Evolutionary conservation across 2,888 invertebrate species (phyloP).

Genomic region (Synanthedon formicaeformis): DNA sequence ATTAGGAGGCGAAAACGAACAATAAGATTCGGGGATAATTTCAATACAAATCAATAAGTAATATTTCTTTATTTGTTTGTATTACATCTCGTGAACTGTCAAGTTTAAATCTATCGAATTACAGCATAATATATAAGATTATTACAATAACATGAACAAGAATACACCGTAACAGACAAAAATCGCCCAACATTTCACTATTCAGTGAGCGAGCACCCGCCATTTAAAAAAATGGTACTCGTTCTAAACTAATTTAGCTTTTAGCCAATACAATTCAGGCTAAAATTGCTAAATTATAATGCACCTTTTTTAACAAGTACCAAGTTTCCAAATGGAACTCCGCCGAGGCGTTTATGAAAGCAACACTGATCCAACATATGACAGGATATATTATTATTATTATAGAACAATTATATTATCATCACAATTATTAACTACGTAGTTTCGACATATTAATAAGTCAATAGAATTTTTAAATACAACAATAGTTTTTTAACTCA

Average conservation of each 20-base stretch:
- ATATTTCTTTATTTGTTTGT: slow-evolving; percentile 28
- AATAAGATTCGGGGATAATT: slow-evolving; percentile 65
- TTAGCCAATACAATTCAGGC: too few species aligned
- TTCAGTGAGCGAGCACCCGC: neutral
- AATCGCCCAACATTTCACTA: slow-evolving; percentile 25
- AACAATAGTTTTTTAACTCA: slow-evolving; percentile 42
- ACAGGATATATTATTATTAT: slow-evolving; percentile 1
- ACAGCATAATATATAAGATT: slow-evolving; percentile 56
- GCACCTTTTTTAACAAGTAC: slow-evolving; percentile 19
- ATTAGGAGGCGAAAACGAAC: slow-evolving; percentile 71
- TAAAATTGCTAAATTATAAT: neutral
- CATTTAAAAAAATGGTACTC: neutral
- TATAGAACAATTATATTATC: neutral
- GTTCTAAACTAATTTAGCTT: too few species aligned
- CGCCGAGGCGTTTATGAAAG: slow-evolving; percentile 23
- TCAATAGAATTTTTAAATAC: slow-evolving; percentile 34
- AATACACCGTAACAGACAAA: slow-evolving; percentile 46
- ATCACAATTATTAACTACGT: slow-evolving; percentile 10
- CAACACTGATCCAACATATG: slow-evolving; percentile 31
- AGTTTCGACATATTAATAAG: slow-evolving; percentile 22
- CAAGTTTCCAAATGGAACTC: slow-evolving; percentile 7
- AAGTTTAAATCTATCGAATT: slow-evolving; percentile 59
- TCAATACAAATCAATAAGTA: slow-evolving; percentile 59
- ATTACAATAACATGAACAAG: slow-evolving; percentile 67
- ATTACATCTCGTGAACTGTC: slow-evolving; percentile 61